A percentile compares a stretch with the other conserved stretches of the same genome.
phyloP scores from a whole-genome alignment of 2,888 invertebrate genomes.

The Hedya salicella region DNA sequence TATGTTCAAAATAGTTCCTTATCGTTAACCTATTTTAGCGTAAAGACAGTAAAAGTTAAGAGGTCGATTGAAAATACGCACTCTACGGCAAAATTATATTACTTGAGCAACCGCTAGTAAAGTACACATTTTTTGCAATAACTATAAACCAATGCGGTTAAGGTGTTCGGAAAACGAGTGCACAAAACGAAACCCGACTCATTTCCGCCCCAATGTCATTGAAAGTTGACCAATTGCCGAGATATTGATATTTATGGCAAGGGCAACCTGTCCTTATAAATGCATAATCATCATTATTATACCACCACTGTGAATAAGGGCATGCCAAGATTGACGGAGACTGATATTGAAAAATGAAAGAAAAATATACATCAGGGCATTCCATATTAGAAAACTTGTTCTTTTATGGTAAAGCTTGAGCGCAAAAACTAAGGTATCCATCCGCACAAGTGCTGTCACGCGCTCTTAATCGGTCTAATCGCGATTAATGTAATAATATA shows the following conservation, averaged over 20 bases:
- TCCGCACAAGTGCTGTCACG: neutral
- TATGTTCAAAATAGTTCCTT: conserved; percentile 1
- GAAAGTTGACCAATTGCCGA: conserved; percentile 57
- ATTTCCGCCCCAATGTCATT: conserved; percentile 66
- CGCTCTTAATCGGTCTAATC: neutral
- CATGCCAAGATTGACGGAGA: conserved; percentile 7
- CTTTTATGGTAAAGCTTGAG: neutral
- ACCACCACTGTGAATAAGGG: conserved; percentile 12
- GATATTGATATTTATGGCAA: conserved; percentile 40
- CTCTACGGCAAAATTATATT: conserved; percentile 27
- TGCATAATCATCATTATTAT: conserved; percentile 30
- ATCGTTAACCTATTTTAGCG: conserved; percentile 1
- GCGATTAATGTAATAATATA: conserved; percentile 1
- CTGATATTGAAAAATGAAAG: conserved; percentile 14
- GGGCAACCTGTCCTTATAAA: conserved; percentile 38
- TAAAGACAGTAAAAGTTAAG: conserved; percentile 1
- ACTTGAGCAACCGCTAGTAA: conserved; percentile 32
- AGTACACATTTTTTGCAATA: conserved; percentile 44
- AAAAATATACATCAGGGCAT: neutral
- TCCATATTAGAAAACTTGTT: conserved; percentile 7
- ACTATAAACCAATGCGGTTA: conserved; percentile 55
- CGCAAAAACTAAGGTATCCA: neutral
- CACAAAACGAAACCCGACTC: conserved; percentile 59
- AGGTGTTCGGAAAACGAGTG: conserved; percentile 64
- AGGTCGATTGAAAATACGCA: conserved; percentile 25